Conservation (phyloP, 1,140 invertebrate species). For the Brachionus angularis region DNA sequence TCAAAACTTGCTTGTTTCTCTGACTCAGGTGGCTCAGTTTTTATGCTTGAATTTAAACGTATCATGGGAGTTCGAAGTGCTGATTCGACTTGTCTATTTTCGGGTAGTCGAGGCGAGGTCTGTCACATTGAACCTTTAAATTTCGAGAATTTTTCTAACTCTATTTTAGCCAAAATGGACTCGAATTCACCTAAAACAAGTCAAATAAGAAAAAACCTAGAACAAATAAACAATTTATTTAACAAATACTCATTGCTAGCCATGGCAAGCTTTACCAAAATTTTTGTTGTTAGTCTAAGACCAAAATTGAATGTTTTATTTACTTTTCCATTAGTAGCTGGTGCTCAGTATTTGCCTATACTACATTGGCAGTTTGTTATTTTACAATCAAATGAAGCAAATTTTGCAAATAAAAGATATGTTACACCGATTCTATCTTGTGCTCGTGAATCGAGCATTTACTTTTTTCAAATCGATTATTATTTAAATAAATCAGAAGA, state of each 20-base stretch:
- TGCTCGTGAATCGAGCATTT: constrained; percentile 64
- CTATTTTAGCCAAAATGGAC: background rate
- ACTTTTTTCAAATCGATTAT: constrained; percentile 33
- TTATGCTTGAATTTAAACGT: constrained; percentile 81
- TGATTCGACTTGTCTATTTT: constrained; percentile 82
- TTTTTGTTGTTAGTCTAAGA: constrained; percentile 77
- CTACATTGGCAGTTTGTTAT: constrained; percentile 86
- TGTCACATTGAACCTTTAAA: constrained; percentile 78
- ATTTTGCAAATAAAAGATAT: constrained; percentile 50
- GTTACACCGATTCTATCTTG: constrained; percentile 72
- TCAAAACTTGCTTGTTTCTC: constrained; percentile 74
- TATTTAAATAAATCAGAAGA: background rate
- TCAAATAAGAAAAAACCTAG: background rate
- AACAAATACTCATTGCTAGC: background rate
- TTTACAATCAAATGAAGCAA: constrained; percentile 69
- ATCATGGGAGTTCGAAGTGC: constrained; percentile 80
- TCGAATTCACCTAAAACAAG: background rate
- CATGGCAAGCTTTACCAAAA: constrained; percentile 56
- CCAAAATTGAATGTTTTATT: constrained; percentile 70
- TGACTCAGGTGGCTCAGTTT: constrained; percentile 94
- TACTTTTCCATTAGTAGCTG: constrained; percentile 63
- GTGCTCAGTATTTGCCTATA: constrained; percentile 65
- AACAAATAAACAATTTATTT: background rate
- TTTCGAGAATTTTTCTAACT: constrained; percentile 3
- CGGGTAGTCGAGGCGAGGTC: constrained; percentile 89